Evolutionary conservation across 2,888 invertebrate species (phyloP), one percentile per base, ranked within the genome.

Genomic region (Drosophila glabriapex): DNA sequence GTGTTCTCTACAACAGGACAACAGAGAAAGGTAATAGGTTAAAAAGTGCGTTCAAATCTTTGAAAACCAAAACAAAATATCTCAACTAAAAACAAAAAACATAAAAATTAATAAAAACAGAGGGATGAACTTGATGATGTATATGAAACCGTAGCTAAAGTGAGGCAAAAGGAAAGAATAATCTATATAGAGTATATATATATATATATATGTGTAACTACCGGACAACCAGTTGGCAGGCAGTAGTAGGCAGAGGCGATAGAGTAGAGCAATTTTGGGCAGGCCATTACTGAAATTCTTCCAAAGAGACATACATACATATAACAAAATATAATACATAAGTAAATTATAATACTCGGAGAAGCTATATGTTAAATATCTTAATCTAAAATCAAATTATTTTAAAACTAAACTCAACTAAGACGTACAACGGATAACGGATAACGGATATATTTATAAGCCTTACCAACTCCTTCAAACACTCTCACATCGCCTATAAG

Each of bases 1-100:
- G 72, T 74, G 61, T 81, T 82, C 41, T 93, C 93, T 93, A 91
- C 86, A 92, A 82, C 62, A 33, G 65, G 67, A 68, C 12, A 77
- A 80, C 39, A 85, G 54, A 88, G 85, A 83, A 70, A 83, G 31
- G 39, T 39, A 83, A 83, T 83, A 83, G 83, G 88, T 83, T 83
- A 83, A 73, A 41, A 73, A 31, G 39, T 68, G 39, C n/a, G 29
- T 33, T 14, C n/a, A 29, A 39, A 3, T 39, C 12, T 59, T 43
- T 33, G n/a, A 39, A 28, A 39, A n/a, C 3, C 1, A 33, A 19
- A 10, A 7, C 4, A 56, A n/a, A 37, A 49, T 53, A 10, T 1
- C 3, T 19, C 22, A 25, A 46, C 16, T 46, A 9, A 16, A 61
- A 67, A 58, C 16, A 31, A 50, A 65, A 39, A 63, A 33, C 0